Evolutionary conservation across 2,113 vertebrate species (phyloP).

Genomic region (Malurus alboscapulatus): DNA sequence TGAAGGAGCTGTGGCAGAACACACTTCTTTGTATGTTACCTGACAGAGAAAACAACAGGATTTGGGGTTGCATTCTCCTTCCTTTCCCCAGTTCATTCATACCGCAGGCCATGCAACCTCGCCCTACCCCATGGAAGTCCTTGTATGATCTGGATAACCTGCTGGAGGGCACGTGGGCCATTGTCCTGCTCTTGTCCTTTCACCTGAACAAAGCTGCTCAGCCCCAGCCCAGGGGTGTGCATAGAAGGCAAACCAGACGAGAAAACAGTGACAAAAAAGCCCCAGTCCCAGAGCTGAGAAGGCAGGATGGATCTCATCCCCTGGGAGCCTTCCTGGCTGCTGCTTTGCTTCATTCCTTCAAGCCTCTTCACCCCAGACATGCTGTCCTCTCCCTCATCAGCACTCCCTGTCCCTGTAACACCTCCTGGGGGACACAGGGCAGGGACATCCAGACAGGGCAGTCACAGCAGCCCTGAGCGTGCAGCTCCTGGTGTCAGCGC

Average conservation of each 20-base stretch:
- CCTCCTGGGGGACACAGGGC: too few species aligned
- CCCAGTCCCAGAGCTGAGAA: not conserved
- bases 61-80: not conserved
- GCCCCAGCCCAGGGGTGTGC: not conserved
- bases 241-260: not conserved
- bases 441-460: not conserved
- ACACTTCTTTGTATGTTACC: not conserved
- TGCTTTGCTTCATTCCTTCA: not conserved
- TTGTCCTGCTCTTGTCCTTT: rapidly evolving
- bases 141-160: rapidly evolving
- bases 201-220: too few species aligned
- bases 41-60: not conserved
- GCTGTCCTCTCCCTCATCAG: not conserved
- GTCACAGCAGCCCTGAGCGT: rapidly evolving
- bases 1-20: not conserved
- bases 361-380: too few species aligned
- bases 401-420: not conserved
- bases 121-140: rapidly evolving
- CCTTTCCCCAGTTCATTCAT: rapidly evolving
- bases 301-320: not conserved
- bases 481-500: not conserved
- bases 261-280: not conserved
- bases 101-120: not conserved
- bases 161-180: not conserved
- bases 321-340: not conserved